phyloP scores from a whole-genome alignment of 2,797 vertebrate genomes.

The Phrynocephalus forsythii region DNA sequence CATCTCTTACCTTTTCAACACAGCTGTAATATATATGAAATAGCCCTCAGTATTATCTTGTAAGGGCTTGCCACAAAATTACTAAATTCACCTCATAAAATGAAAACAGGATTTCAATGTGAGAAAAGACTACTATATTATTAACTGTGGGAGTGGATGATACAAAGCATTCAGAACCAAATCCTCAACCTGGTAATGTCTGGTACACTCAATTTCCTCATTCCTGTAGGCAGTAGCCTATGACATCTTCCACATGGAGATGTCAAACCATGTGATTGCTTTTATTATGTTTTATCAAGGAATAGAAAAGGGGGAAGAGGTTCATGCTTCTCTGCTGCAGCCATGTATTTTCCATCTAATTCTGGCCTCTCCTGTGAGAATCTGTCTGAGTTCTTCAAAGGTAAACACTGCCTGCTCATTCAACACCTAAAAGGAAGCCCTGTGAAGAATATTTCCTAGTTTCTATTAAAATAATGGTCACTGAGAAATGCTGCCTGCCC shows the following conservation, averaged over 20 bases:
- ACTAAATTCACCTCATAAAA: neutral
- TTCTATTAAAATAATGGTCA: slow-evolving; percentile 41
- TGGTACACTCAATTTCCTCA: neutral
- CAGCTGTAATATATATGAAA: neutral
- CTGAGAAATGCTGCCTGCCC: slow-evolving; percentile 41
- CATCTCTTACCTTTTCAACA: neutral
- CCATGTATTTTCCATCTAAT: no score
- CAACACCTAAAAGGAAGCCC: neutral
- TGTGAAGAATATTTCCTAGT: neutral
- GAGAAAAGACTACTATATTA: no score
- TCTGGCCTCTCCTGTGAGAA: no score
- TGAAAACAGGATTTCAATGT: neutral
- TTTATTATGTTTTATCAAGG: neutral
- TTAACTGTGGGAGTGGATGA: neutral
- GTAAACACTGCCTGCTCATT: neutral
- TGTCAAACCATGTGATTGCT: neutral
- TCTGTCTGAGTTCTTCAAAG: no score
- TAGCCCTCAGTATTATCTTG: neutral
- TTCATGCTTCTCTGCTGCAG: no score
- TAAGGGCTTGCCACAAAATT: neutral
- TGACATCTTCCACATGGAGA: neutral
- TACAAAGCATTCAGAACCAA: neutral
- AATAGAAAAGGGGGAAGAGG: neutral
- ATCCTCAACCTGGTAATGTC: neutral
- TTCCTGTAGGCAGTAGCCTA: neutral